Conservation (phyloP, 1,140 invertebrate genomes). For the Yoshiicerus persimilis region DNA sequence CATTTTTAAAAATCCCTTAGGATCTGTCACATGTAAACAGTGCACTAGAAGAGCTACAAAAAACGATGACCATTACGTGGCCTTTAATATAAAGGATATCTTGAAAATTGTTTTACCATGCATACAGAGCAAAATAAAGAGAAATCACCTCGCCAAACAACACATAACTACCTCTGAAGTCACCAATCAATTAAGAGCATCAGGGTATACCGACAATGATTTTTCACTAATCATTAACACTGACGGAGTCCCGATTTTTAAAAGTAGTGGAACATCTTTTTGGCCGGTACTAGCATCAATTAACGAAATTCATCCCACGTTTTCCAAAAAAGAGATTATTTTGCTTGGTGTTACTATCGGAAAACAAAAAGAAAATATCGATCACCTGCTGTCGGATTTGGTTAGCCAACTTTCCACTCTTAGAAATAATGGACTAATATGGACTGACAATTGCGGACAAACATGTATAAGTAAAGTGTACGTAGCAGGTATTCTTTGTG, state of each 20-base stretch:
- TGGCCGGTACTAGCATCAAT: not conserved
- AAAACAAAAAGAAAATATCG: not conserved
- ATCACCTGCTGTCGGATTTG: not conserved
- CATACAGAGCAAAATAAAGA: not conserved
- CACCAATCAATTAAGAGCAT: not conserved
- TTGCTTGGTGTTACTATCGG: not conserved
- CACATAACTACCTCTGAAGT: too few relatives aligned
- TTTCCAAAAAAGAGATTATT: not conserved
- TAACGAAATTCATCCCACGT: not conserved
- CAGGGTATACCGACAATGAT: not conserved
- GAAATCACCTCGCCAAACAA: not conserved
- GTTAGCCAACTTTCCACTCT: not conserved
- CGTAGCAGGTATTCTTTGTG: not conserved
- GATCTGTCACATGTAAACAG: not conserved
- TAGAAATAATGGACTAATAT: not conserved
- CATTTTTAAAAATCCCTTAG: not conserved
- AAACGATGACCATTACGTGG: not conserved
- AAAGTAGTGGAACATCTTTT: not conserved
- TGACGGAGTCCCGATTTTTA: not conserved
- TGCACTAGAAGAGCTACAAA: not conserved
- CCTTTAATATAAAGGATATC: not conserved
- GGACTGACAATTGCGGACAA: not conserved
- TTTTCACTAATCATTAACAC: not conserved
- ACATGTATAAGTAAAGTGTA: not conserved
- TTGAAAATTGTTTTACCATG: not conserved